Conservation (phyloP, 2,797 vertebrate species). For the Toxotes lorentzi region DNA sequence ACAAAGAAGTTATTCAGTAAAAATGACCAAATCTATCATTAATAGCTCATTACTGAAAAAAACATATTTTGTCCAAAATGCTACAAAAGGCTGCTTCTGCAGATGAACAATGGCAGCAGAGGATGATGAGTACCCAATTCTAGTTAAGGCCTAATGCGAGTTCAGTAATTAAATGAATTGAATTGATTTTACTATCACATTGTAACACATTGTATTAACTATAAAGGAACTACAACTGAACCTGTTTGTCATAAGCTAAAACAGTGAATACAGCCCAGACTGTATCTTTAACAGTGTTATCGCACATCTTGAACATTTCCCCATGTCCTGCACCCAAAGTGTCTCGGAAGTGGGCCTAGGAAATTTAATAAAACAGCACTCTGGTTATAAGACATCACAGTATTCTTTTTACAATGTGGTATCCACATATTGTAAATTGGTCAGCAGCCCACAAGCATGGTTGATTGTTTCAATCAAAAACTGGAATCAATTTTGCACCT, state of each 20-base stretch:
- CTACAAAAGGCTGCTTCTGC: not conserved
- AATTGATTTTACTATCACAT: not conserved
- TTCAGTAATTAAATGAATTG: not conserved
- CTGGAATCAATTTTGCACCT: not conserved
- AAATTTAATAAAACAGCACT: too few relatives aligned
- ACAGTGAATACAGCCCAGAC: too few relatives aligned
- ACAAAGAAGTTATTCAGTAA: not conserved
- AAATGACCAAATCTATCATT: not conserved
- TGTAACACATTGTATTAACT: not conserved
- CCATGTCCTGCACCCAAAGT: too few relatives aligned
- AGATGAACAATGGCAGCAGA: too few relatives aligned
- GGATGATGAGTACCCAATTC: too few relatives aligned
- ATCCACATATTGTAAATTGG: not conserved
- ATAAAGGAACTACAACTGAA: not conserved
- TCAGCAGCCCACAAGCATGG: not conserved
- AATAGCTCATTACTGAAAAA: constrained; percentile 12
- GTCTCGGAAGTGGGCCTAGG: too few relatives aligned
- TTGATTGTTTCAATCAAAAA: not conserved
- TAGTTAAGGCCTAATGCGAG: not conserved
- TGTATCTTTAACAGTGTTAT: too few relatives aligned
- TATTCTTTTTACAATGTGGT: not conserved
- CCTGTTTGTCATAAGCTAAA: too few relatives aligned
- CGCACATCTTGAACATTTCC: too few relatives aligned
- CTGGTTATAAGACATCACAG: too few relatives aligned
- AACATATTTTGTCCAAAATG: not conserved